phyloP scores from a whole-genome alignment of 2,113 vertebrate species.

The Taurulus bubalis region DNA sequence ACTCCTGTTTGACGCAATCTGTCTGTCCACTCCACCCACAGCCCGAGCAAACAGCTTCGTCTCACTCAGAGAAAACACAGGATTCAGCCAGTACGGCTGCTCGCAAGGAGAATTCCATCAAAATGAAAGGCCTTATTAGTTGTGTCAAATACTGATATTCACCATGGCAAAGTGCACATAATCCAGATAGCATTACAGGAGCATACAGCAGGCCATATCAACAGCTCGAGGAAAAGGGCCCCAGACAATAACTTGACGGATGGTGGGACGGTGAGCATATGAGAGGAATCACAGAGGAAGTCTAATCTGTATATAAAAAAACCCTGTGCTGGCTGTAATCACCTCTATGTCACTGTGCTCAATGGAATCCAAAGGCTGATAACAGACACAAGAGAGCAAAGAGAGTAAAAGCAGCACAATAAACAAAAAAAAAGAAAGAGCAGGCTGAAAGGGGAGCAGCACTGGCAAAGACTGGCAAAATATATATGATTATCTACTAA shows the following conservation, averaged over 20 bases:
- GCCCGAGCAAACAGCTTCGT: slow-evolving; percentile 55
- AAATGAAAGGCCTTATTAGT: slow-evolving; percentile 74
- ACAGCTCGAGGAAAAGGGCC: slow-evolving; percentile 50
- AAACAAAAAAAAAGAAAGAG: slow-evolving; percentile 20
- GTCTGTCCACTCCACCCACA: slow-evolving; percentile 63
- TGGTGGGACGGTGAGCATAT: slow-evolving; percentile 60
- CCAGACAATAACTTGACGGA: slow-evolving; percentile 57
- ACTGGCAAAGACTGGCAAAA: slow-evolving; percentile 49
- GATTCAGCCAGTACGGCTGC: slow-evolving; percentile 30
- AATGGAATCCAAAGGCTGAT: slow-evolving; percentile 70
- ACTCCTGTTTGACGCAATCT: slow-evolving; percentile 57
- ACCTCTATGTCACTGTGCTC: slow-evolving; percentile 69
- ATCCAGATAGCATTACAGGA: slow-evolving; percentile 58
- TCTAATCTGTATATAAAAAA: slow-evolving; percentile 69
- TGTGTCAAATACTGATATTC: slow-evolving; percentile 68
- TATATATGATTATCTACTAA: slow-evolving; percentile 56
- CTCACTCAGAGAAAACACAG: slow-evolving; percentile 52
- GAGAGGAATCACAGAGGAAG: slow-evolving; percentile 68
- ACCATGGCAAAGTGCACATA: slow-evolving; percentile 61
- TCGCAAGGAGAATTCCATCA: slow-evolving; percentile 64
- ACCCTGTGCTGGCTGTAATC: slow-evolving; percentile 67
- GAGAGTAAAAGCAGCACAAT: slow-evolving; percentile 39
- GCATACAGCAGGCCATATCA: slow-evolving; percentile 50
- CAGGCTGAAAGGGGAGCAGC: slow-evolving; percentile 35
- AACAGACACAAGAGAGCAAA: slow-evolving; percentile 45